Percentiles rank a stretch among this genome's conserved stretches.
phyloP scores from a whole-genome alignment of 35 echinoderm and acorn worm species.

The Holothuria glaberrima region DNA sequence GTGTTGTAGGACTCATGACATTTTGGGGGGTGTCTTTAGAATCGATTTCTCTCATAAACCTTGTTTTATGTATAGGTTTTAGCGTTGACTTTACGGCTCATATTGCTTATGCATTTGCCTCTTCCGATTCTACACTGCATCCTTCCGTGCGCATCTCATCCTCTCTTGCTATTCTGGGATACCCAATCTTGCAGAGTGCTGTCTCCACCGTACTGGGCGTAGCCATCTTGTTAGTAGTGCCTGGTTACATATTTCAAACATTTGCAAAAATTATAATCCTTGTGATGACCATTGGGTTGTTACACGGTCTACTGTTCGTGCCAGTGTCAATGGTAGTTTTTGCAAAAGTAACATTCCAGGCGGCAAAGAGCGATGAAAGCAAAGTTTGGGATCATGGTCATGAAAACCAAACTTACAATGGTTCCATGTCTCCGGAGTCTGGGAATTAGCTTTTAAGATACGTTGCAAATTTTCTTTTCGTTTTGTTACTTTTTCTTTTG shows the following conservation, averaged over 20 bases:
- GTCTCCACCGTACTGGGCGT: conserved; percentile 66
- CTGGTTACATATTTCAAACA: conserved; percentile 70
- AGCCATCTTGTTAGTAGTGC: conserved; percentile 19
- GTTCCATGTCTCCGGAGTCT: no score
- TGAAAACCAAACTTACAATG: no score
- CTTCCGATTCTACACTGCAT: neutral
- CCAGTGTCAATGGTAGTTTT: conserved; percentile 45
- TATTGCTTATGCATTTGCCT: conserved; percentile 65
- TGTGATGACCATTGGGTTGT: conserved; percentile 68
- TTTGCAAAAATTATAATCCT: conserved; percentile 87
- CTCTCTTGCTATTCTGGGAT: conserved; percentile 58
- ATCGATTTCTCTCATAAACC: conserved; percentile 74
- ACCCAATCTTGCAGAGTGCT: conserved; percentile 72
- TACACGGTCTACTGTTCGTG: conserved; percentile 75
- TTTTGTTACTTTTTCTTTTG: no score
- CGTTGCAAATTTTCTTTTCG: no score
- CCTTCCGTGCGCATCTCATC: neutral
- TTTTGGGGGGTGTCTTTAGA: conserved; percentile 64
- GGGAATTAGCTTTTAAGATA: no score
- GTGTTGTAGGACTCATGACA: conserved; percentile 78
- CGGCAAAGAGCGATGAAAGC: no score
- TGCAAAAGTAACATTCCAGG: no score
- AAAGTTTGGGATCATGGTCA: no score
- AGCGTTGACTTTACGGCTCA: conserved; percentile 86
- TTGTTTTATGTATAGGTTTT: conserved; percentile 80